Evolutionary conservation across 2,797 vertebrate species (phyloP).

Genomic region (Mastacembelus armatus): DNA sequence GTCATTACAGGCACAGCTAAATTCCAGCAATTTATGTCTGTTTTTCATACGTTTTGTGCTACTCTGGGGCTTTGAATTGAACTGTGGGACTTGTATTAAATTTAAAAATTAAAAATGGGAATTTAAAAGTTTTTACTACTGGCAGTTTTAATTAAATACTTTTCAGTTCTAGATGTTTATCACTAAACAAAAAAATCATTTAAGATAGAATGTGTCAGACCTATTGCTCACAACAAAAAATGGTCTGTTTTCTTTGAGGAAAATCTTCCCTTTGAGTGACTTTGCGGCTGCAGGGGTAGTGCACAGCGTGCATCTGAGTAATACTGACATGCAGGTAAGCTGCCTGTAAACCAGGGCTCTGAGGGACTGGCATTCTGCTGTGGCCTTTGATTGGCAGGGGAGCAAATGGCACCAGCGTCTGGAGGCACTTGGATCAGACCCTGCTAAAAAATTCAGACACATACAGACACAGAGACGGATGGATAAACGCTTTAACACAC

Average conservation of each 20-base stretch:
- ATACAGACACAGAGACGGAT: conserved; percentile 11
- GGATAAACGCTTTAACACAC: background rate
- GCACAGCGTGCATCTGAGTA: conserved; percentile 15
- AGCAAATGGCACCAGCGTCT: conserved; percentile 79
- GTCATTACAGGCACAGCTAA: background rate
- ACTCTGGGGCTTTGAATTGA: too few relatives aligned
- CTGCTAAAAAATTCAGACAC: conserved; percentile 53
- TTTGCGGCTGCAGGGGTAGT: conserved; percentile 19
- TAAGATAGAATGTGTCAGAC: background rate
- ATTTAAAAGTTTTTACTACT: too few relatives aligned
- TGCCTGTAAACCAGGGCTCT: conserved; percentile 50
- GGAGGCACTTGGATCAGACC: conserved; percentile 67
- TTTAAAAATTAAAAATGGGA: too few relatives aligned
- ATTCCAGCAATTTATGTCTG: background rate
- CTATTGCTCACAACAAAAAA: background rate
- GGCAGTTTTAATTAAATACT: too few relatives aligned
- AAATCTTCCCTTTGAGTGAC: conserved; percentile 14
- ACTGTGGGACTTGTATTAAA: too few relatives aligned
- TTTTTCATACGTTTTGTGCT: too few relatives aligned
- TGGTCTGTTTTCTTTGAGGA: background rate
- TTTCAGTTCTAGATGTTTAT: too few relatives aligned
- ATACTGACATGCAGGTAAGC: conserved; percentile 54
- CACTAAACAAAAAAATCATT: too few relatives aligned
- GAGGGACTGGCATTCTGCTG: conserved; percentile 68
- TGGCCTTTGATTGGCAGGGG: conserved; percentile 78